Evolutionary conservation across 2,797 vertebrate genomes (phyloP).

Genomic region (Anisognathus igniventris): DNA sequence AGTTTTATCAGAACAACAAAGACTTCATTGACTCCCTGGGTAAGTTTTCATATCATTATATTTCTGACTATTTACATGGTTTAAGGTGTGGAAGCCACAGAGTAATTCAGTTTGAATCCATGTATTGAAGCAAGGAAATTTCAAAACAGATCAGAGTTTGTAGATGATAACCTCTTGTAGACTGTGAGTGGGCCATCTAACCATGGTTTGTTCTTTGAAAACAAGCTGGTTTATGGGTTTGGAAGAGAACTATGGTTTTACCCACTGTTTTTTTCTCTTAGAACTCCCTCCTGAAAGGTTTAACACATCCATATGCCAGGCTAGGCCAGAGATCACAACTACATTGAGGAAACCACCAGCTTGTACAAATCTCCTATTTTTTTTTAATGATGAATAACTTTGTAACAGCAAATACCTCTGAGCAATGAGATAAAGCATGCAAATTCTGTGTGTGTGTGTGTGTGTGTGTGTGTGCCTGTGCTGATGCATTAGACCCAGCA

Average conservation of each 20-base stretch:
- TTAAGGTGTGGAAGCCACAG: background rate
- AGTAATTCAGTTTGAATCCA: background rate
- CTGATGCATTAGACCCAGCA: slow-evolving; percentile 69
- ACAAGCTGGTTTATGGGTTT: background rate
- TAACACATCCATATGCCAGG: background rate
- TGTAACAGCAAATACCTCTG: background rate
- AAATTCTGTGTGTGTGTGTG: background rate
- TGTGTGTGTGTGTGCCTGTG: background rate
- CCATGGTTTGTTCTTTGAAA: background rate
- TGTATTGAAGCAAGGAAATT: background rate
- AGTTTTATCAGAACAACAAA: slow-evolving; percentile 98
- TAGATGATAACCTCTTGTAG: background rate
- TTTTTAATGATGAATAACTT: background rate
- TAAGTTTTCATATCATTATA: slow-evolving; percentile 74
- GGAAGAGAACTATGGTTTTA: background rate
- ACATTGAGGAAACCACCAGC: background rate
- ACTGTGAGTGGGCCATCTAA: background rate
- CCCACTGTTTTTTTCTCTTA: background rate
- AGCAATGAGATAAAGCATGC: background rate
- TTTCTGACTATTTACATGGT: background rate
- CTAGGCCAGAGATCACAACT: background rate
- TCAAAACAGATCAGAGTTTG: background rate
- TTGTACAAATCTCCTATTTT: background rate
- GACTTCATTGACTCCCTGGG: slow-evolving; percentile 99
- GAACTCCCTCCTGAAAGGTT: background rate